Conservation (phyloP, 92 coral and sea anemone genomes). For the Actinostola sp. region DNA sequence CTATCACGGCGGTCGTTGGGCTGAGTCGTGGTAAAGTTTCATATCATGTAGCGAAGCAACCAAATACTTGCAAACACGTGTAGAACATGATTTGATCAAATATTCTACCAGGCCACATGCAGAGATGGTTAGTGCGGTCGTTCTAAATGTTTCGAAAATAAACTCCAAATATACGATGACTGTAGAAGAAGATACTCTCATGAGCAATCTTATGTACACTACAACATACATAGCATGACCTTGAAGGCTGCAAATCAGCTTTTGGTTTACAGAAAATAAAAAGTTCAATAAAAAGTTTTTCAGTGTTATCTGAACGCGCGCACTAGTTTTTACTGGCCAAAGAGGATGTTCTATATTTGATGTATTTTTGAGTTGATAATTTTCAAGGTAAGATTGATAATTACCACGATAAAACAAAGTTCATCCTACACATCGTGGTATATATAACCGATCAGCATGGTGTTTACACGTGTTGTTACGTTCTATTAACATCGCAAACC, state of each 20-base stretch:
- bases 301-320: not conserved
- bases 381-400: not conserved
- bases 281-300: not conserved
- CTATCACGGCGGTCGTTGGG: too few species aligned
- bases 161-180: constrained; percentile 10
- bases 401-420: not conserved
- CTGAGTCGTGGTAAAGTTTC: not conserved
- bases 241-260: too few species aligned
- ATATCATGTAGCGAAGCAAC: not conserved
- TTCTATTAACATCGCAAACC: not conserved
- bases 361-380: not conserved
- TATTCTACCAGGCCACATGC: constrained; percentile 9
- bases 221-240: not conserved
- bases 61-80: constrained; percentile 10
- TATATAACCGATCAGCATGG: constrained; percentile 3
- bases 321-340: not conserved
- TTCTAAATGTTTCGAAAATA: not conserved
- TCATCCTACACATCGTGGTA: not conserved
- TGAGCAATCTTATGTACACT: too few species aligned
- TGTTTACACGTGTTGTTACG: not conserved
- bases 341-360: too few species aligned
- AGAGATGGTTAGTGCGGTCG: not conserved
- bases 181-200: not conserved
- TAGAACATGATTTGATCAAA: not conserved
- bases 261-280: not conserved